phyloP scores from a whole-genome alignment of 2,797 vertebrate genomes.

The Danio jaintianensis region DNA sequence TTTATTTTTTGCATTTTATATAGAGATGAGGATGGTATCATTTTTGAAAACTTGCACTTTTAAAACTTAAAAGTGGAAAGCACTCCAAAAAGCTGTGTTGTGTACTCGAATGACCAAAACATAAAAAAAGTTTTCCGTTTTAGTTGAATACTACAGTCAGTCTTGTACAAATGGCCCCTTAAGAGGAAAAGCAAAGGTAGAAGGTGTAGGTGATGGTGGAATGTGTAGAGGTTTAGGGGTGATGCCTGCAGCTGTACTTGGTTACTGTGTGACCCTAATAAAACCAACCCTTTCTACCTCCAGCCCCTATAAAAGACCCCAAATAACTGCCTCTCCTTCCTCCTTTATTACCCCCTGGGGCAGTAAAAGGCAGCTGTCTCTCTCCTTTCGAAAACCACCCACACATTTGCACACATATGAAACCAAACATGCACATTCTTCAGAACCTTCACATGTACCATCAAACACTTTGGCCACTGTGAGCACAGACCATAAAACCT shows the following conservation, averaged over 20 bases:
- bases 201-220: slow-evolving; percentile 59
- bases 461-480: slow-evolving; percentile 67
- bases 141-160: background rate
- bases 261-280: slow-evolving; percentile 85
- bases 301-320: slow-evolving; percentile 77
- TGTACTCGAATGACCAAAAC: too few relatives aligned
- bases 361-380: slow-evolving; percentile 85
- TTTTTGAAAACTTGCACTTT: too few relatives aligned
- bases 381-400: slow-evolving; percentile 69
- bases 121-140: background rate
- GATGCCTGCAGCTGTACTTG: slow-evolving; percentile 77
- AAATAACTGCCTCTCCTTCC: slow-evolving; percentile 68
- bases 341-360: slow-evolving; percentile 82
- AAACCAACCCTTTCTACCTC: slow-evolving; percentile 64
- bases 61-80: too few relatives aligned
- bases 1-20: too few relatives aligned
- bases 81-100: too few relatives aligned
- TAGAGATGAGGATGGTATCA: too few relatives aligned
- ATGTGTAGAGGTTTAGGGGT: slow-evolving; percentile 62
- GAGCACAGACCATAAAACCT: slow-evolving; percentile 68
- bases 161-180: background rate
- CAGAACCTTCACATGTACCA: slow-evolving; percentile 70
- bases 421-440: slow-evolving; percentile 76
- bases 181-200: slow-evolving; percentile 49
- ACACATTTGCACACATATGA: slow-evolving; percentile 61